A percentile compares a stretch with the other conserved stretches of the same genome.
Conservation (phyloP, 1,140 invertebrate genomes). For the Orussus abietinus region DNA sequence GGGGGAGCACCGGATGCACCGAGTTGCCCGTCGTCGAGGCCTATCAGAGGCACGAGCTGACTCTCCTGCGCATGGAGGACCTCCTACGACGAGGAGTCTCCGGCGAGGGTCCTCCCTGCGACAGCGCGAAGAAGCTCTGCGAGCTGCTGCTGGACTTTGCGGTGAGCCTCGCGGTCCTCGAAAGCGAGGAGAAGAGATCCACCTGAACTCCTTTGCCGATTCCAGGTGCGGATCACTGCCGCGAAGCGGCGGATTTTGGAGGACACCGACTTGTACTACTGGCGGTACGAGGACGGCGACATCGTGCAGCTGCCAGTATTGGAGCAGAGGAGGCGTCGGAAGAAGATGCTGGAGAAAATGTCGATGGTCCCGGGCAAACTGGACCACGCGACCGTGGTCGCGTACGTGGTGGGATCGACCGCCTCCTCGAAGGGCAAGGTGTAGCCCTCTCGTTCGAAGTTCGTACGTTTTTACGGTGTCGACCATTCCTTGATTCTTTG, state of each 20-base stretch:
- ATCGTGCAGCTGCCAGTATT: slow-evolving; percentile 57
- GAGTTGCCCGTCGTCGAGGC: slow-evolving; percentile 74
- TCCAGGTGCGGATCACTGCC: slow-evolving; percentile 61
- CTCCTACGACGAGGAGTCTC: slow-evolving; percentile 71
- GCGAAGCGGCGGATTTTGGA: slow-evolving; percentile 77
- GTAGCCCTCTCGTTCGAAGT: no score
- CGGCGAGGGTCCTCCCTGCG: slow-evolving; percentile 56
- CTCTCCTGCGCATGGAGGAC: slow-evolving; percentile 76
- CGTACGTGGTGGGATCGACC: slow-evolving; percentile 67
- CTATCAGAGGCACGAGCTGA: slow-evolving; percentile 76
- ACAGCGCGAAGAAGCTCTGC: slow-evolving; percentile 64
- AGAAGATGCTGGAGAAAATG: slow-evolving; percentile 69
- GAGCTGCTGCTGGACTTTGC: slow-evolving; percentile 76
- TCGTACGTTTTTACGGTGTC: no score
- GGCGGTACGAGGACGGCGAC: slow-evolving; percentile 52
- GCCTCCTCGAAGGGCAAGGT: slow-evolving; percentile 17
- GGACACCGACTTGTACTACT: slow-evolving; percentile 75
- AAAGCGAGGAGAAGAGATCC: no score
- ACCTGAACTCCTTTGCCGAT: background rate
- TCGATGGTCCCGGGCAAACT: slow-evolving; percentile 84
- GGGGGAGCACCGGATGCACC: slow-evolving; percentile 50
- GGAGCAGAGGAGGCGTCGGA: slow-evolving; percentile 65
- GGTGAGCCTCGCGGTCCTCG: no score
- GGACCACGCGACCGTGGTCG: slow-evolving; percentile 86
- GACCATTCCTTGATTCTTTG: no score